Evolutionary conservation across 2,113 vertebrate genomes (phyloP), one percentile per base, ranked within the genome.

Genomic region (Paramormyrops kingsleyae): DNA sequence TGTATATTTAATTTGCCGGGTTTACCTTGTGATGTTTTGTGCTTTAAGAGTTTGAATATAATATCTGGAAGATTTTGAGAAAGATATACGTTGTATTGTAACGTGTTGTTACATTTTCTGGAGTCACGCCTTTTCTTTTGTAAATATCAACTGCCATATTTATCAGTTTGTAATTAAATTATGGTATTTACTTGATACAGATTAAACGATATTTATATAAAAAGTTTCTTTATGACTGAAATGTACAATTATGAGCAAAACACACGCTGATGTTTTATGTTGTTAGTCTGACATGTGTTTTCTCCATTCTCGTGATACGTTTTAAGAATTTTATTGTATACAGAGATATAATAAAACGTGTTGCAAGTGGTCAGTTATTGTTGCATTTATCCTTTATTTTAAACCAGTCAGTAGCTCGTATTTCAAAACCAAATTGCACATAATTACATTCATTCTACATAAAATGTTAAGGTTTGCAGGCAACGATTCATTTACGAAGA

Each of bases 131-230:
- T 96, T 96, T 97, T 96, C 96, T 97, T 97, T 96, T 99, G 98
- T 99, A 99, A 99, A 99, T 99, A 99, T 94, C 96, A 97, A 94
- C 98, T 98, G 96, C 97, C 98, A 98, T 99, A 99, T 99, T 99
- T 99, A 99, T 99, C 99, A 97, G 98, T 98, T 99, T 99, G 98
- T 99, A 99, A 99, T 99, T 99, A 99, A 99, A 99, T 99, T 99
- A 99, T 99, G 98, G 97, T 99, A 99, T 99, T 99, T 98, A 99
- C 99, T 99, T 99, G 97, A 97, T 98, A 98, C 98, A 99, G 97
- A 99, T 98, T 97, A 99, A 99, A 99, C 98, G 97, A 97, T 99
- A 99, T 99, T 99, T 99, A 99, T 99, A 99, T 47, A 99, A 99
- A 99, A 98, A 98, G 98, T 99, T 99, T 99, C 98, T 98, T 98